These are phyloP conservation scores for Drosophila yakuba DNA, from an alignment of 1,140 invertebrate species.

Conservation along the genomic window DNA sequence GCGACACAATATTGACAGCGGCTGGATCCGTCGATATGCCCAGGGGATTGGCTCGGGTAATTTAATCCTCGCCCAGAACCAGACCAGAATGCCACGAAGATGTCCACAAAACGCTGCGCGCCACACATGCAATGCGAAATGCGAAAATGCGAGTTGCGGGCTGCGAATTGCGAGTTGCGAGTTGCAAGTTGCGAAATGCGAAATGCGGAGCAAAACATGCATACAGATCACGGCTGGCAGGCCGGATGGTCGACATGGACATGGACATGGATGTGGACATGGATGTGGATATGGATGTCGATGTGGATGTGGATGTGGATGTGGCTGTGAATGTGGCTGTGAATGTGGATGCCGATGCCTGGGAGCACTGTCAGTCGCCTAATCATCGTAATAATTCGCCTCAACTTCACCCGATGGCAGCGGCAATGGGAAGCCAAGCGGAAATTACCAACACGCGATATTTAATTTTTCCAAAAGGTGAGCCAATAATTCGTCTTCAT, in stretches of 20 bases:
- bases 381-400: constrained; percentile 82
- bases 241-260: constrained; percentile 65
- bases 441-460: constrained; percentile 82
- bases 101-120: constrained; percentile 67
- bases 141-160: constrained; percentile 22
- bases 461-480: constrained; percentile 81
- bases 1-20: constrained; percentile 82
- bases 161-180: neutral
- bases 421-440: constrained; percentile 78
- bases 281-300: constrained; percentile 56
- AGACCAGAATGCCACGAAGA: constrained; percentile 81
- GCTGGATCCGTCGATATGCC: constrained; percentile 75
- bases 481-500: constrained; percentile 78
- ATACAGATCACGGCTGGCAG: constrained; percentile 60
- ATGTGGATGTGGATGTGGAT: constrained; percentile 44
- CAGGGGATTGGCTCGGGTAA: constrained; percentile 73
- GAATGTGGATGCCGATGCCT: constrained; percentile 67
- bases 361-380: constrained; percentile 79
- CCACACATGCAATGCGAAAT: constrained; percentile 65
- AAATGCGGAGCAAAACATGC: constrained; percentile 49
- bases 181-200: constrained; percentile 1
- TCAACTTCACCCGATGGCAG: constrained; percentile 79
- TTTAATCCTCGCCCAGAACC: constrained; percentile 81
- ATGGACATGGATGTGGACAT: constrained; percentile 34
- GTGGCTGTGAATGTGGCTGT: constrained; percentile 67